Evolutionary conservation across 1,140 invertebrate species (phyloP), one percentile per base, ranked within the genome.

Genomic region (Hylaeus volcanicus): DNA sequence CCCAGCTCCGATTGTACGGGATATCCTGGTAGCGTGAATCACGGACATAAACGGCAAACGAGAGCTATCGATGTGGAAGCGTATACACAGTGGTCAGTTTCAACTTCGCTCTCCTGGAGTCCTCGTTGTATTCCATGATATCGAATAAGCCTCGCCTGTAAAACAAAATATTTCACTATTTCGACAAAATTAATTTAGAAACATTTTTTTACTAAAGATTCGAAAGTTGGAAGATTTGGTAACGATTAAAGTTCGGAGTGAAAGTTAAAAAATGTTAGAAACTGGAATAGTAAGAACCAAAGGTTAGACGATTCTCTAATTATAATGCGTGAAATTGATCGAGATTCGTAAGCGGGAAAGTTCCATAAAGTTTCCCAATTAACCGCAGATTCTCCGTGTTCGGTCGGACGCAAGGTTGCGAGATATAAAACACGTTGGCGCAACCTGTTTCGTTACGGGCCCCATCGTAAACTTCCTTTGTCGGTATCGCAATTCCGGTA

Each of bases 401-500:
- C n/a, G 45, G 63, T 26, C 14, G 66, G 56, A 75, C 56, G 74
- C n/a, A 48, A 43, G 8, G 45, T 48, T 48, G 45, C 45, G 45
- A 48, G 48, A 76, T 41, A 39, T 80, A 61, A 48, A 61, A 73
- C 41, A 53, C 3, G 14, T 8, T 14, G 26, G 3, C 5, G 51
- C 26, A 55, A 64, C 41, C 14, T 43, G 70, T 48, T 69, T 26
- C n/a, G 26, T 37, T 41, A 66, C 65, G 41, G 4, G 14, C 60
- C 26, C 26, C 37, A 63, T 72, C 69, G 74, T 84, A 85, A 85
- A 85, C 63, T 76, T 84, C 77, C 78, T 84, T 86, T 73, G 82
- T 77, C 82, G 61, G 72, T 58, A 74, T 86, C 70, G 74, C 72
- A 80, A 84, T 72, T 41, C 74, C 75, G 70, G 80, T 69, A 76